Conservation (phyloP, 2,113 vertebrate species). For the Alethe diademata region DNA sequence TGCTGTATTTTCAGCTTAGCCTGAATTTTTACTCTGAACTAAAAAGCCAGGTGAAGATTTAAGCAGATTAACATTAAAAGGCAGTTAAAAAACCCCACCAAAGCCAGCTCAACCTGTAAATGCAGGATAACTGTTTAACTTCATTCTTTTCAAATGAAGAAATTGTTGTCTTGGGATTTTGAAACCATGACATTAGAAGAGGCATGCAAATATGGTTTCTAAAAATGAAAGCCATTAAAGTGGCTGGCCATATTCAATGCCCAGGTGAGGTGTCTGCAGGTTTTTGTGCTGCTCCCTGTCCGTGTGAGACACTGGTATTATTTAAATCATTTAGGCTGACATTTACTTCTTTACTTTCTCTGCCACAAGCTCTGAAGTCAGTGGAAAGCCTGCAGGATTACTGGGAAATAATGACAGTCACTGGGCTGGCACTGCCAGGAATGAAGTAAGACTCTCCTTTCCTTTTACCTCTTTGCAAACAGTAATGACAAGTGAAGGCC, state of each 20-base stretch:
- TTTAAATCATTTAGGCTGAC: conserved; percentile 27
- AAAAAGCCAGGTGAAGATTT: background rate
- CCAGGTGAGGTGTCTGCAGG: background rate
- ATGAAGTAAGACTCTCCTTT: conserved; percentile 39
- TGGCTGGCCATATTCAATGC: background rate
- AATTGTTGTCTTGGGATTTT: background rate
- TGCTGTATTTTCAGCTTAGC: conserved; percentile 4
- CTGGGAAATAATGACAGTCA: conserved; percentile 48
- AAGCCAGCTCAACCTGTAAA: background rate
- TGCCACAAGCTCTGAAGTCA: conserved; percentile 48
- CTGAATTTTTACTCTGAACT: background rate
- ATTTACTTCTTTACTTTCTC: conserved; percentile 22
- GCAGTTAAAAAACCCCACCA: background rate
- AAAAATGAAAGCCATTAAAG: background rate
- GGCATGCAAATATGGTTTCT: background rate
- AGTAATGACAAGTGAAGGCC: background rate
- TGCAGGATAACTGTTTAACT: background rate
- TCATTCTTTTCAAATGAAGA: conserved; percentile 10
- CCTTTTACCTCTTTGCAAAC: background rate
- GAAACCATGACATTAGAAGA: conserved; percentile 14
- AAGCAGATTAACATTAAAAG: background rate
- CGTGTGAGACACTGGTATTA: background rate
- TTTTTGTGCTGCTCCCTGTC: background rate
- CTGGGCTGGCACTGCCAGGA: conserved; percentile 53
- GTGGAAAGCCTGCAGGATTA: conserved; percentile 34